These are phyloP conservation scores for Tholera decimalis DNA, from an alignment of 2,888 invertebrate genomes.

Conservation along the genomic window DNA sequence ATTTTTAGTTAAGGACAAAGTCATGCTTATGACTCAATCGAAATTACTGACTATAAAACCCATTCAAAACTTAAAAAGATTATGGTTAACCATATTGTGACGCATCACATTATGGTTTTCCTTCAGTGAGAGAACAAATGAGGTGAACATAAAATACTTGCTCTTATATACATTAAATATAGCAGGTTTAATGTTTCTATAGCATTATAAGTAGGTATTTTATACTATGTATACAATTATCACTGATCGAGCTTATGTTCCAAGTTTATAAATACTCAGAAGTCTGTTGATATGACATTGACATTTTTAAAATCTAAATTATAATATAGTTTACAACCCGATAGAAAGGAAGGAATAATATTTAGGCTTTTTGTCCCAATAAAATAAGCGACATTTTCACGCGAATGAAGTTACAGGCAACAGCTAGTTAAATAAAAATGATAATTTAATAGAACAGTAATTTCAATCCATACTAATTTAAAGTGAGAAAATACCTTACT, in stretches of 20 bases:
- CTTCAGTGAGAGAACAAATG: constrained; percentile 3
- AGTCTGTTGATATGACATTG: no score
- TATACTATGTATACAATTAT: not conserved
- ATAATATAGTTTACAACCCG: no score
- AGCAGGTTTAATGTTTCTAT: not conserved
- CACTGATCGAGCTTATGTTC: not conserved
- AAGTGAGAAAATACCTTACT: no score
- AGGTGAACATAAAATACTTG: not conserved
- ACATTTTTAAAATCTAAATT: no score
- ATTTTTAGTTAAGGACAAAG: constrained; percentile 25
- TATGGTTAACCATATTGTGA: constrained; percentile 12
- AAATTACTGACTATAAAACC: constrained; percentile 19
- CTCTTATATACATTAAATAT: not conserved
- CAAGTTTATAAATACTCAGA: not conserved
- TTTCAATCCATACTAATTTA: no score
- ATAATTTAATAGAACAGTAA: no score
- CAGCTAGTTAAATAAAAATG: no score
- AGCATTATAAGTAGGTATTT: not conserved
- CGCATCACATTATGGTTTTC: constrained; percentile 17
- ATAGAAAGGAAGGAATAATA: no score
- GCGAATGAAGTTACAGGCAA: no score
- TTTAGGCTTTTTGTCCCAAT: no score
- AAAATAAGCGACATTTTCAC: no score
- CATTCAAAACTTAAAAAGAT: not conserved
- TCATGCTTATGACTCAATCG: constrained; percentile 11